phyloP scores from a whole-genome alignment of 2,888 invertebrate species.

The Lacanobia wlatinum region DNA sequence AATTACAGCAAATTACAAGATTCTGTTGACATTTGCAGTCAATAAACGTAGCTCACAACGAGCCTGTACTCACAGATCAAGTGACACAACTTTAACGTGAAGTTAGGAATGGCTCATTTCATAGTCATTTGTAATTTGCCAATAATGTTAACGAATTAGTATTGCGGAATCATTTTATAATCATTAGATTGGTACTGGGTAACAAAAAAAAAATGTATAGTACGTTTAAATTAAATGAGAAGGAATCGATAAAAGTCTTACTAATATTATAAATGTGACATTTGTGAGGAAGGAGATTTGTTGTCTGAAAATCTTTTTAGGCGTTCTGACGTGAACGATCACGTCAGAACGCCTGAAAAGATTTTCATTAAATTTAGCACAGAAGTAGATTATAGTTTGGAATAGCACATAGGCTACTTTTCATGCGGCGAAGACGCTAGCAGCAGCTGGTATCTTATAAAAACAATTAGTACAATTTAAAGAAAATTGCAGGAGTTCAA shows the following conservation, averaged over 20 bases:
- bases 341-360: too few species aligned
- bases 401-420: too few species aligned
- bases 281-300: too few species aligned
- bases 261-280: too few species aligned
- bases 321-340: too few species aligned
- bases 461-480: not conserved
- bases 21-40: slow-evolving; percentile 58
- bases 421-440: too few species aligned
- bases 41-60: slow-evolving; percentile 54
- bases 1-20: slow-evolving; percentile 59
- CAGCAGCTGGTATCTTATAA: not conserved
- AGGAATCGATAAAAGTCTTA: too few species aligned
- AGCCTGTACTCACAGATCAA: slow-evolving; percentile 34
- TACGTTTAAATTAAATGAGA: not conserved
- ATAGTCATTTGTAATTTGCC: slow-evolving; percentile 16
- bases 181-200: not conserved
- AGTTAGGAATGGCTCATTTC: not conserved
- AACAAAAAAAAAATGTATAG: not conserved
- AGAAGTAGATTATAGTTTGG: too few species aligned
- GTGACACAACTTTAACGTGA: slow-evolving; percentile 14
- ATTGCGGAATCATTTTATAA: slow-evolving; percentile 27
- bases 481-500: not conserved
- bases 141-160: slow-evolving; percentile 18
- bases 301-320: too few species aligned
- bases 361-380: too few species aligned